Evolutionary conservation across 1,140 invertebrate species (phyloP), one percentile per base, ranked within the genome.

Genomic region (Drosophila sulfurigaster): DNA sequence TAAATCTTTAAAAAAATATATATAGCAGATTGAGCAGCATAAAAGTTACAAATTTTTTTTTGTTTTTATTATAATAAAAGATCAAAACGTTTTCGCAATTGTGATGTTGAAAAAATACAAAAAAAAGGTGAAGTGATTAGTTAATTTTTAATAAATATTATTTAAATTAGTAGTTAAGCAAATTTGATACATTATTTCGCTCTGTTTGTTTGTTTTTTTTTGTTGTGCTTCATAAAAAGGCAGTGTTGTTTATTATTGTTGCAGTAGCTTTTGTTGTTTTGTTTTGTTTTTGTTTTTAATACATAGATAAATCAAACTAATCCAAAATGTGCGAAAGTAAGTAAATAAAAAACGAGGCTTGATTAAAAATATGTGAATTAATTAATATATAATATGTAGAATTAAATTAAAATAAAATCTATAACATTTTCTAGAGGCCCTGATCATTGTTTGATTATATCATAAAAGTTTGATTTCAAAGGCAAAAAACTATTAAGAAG

Each of bases 381-480:
- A 41, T 52, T 54, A 41, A 45, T 68, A 45, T 68, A 16, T 41
- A 32, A 35, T 51, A 58, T 35, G 38, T 65, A 56, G 20, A 48
- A 60, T 35, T 62, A 46, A 66, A 65, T 62, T 72, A 69, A 78
- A 64, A 66, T 67, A 64, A 51, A 71, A 70, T 45, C 66, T 81
- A 85, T 71, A 87, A 87, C 68, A 87, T 87, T 87, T 88, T 77
- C 82, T 87, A 87, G 51, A 60, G 65, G 76, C 82, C 82, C 82
- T 86, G 82, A 82, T 79, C 32, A 48, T 79, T 67, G 59, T 60
- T 25, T 70, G 41, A 46, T 38, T 54, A 64, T n/a, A 57, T 59
- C 7, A 15, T 51, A 30, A 15, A 54, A n/a, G 25, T 15, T 41
- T 7, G 43, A 68, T 67, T 57, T 67, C 4, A 28, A 63, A 51